Conservation (phyloP, 2,113 vertebrate species). For the Burhinus bistriatus region DNA sequence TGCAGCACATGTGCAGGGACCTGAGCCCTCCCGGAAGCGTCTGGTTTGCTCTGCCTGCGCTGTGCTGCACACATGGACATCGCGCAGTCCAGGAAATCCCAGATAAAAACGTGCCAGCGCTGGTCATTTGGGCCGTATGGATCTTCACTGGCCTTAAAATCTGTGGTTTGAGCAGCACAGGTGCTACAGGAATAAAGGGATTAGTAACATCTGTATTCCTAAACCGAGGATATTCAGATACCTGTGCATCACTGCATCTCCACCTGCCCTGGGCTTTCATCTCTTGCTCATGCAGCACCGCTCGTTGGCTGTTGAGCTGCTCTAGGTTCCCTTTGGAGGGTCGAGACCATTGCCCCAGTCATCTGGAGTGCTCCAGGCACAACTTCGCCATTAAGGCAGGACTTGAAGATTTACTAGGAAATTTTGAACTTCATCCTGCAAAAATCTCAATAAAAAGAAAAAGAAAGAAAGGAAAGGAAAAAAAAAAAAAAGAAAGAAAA, state of each 20-base stretch:
- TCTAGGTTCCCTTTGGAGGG: background rate
- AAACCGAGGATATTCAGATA: background rate
- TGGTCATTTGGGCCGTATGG: background rate
- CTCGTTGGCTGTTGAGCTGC: background rate
- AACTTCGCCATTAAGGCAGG: background rate
- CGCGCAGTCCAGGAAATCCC: background rate
- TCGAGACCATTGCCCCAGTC: background rate
- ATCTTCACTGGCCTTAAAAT: background rate
- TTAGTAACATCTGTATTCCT: background rate
- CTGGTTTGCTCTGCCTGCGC: background rate
- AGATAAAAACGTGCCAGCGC: background rate
- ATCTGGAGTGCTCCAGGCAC: background rate
- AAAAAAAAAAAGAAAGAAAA: background rate
- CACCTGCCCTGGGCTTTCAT: background rate
- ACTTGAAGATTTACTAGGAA: background rate
- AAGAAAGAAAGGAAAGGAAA: background rate
- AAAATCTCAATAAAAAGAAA: background rate
- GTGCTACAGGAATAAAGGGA: background rate
- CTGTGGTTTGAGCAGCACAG: background rate
- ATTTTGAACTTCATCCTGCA: background rate
- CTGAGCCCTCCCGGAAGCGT: background rate
- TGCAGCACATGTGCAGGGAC: constrained; percentile 44
- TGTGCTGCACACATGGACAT: background rate
- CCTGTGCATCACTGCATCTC: background rate
- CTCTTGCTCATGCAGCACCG: background rate